phyloP scores from a whole-genome alignment of 92 coral and sea anemone genomes.

The Paragorgia papillata region DNA sequence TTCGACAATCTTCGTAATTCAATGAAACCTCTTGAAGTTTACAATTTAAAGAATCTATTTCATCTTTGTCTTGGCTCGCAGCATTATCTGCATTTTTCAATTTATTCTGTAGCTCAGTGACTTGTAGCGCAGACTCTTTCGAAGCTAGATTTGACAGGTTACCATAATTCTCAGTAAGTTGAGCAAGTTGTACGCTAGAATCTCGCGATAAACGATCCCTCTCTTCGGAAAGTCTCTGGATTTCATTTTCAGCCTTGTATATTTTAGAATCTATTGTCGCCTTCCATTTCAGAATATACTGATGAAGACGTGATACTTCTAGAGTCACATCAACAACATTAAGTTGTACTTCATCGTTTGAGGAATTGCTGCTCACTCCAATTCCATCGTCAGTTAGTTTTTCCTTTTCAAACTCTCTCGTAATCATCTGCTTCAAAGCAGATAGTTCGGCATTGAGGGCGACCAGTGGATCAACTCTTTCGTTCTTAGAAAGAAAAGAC shows the following conservation, averaged over 20 bases:
- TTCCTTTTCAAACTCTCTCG: constrained; percentile 43
- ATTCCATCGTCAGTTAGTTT: constrained; percentile 38
- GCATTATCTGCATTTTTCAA: constrained; percentile 65
- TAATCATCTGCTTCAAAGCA: constrained; percentile 65
- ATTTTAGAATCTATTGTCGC: constrained; percentile 60
- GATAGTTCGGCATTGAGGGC: constrained; percentile 79
- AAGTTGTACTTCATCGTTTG: constrained; percentile 61
- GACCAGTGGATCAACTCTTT: constrained; percentile 82
- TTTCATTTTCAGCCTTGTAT: constrained; percentile 56
- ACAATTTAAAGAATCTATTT: constrained; percentile 59
- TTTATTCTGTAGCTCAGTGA: constrained; percentile 60
- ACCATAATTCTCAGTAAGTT: constrained; percentile 74
- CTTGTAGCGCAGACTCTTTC: constrained; percentile 66
- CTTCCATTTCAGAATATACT: constrained; percentile 82
- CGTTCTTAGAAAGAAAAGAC: constrained; percentile 66
- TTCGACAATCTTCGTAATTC: constrained; percentile 70
- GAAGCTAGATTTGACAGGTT: constrained; percentile 69
- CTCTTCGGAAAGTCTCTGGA: constrained; percentile 78
- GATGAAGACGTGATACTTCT: constrained; percentile 82
- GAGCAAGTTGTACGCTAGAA: constrained; percentile 72
- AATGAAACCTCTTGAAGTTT: constrained; percentile 61
- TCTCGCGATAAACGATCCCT: constrained; percentile 73
- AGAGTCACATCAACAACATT: constrained; percentile 77
- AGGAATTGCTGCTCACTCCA: constrained; percentile 64
- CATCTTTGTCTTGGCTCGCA: constrained; percentile 67